phyloP scores from a whole-genome alignment of 1,140 invertebrate genomes.

The Diachasmimorpha longicaudata region DNA sequence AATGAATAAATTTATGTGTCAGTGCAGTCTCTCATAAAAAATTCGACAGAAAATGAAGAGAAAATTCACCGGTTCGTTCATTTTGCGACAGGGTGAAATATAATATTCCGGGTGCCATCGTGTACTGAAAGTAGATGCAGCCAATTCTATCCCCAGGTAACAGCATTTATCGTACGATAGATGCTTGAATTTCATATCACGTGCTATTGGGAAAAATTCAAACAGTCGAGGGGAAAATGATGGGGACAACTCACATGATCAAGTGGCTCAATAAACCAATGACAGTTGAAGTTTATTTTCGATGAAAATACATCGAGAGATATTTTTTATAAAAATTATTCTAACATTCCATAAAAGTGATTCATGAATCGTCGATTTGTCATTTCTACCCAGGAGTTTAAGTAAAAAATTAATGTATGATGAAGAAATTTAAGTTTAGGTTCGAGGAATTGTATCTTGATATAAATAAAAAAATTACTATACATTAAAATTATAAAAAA shows the following conservation, averaged over 20 bases:
- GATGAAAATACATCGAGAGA: background rate
- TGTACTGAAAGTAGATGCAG: background rate
- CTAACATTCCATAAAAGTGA: too few species aligned
- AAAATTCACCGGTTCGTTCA: background rate
- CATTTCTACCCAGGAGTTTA: too few species aligned
- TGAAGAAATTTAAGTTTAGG: too few species aligned
- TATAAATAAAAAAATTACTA: too few species aligned
- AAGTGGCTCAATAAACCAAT: background rate
- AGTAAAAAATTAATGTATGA: too few species aligned
- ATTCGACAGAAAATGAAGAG: background rate
- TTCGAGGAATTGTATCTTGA: too few species aligned
- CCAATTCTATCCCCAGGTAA: background rate
- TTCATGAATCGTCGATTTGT: too few species aligned
- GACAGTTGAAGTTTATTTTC: too few species aligned
- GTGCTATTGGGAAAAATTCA: background rate
- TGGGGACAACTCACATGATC: background rate
- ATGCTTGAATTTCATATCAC: background rate
- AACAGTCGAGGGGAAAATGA: background rate
- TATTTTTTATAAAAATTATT: too few species aligned
- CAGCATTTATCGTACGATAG: background rate
- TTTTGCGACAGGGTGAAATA: background rate
- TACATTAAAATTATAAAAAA: too few species aligned
- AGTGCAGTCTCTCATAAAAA: too few species aligned
- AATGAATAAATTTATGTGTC: too few species aligned
- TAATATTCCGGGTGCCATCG: background rate